Evolutionary conservation across 2,888 invertebrate species (phyloP).

Genomic region (Cecidostiba fungosa): DNA sequence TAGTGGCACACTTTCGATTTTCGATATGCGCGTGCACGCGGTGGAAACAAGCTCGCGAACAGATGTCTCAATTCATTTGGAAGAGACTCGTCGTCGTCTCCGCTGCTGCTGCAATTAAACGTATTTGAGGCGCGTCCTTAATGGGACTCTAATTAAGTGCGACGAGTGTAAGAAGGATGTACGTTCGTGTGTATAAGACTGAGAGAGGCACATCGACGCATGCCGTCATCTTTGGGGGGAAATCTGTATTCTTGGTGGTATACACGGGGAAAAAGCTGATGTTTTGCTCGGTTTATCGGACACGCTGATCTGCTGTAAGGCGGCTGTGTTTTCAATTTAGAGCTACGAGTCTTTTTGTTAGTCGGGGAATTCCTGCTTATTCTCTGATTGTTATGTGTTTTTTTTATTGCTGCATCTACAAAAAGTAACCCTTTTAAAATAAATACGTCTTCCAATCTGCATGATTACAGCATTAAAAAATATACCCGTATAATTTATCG

Average conservation of each 20-base stretch:
- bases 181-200: not conserved
- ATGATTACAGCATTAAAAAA: not conserved
- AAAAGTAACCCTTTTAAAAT: too few relatives aligned
- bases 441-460: too few relatives aligned
- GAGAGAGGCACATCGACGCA: not conserved
- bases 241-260: not conserved
- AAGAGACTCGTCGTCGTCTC: not conserved
- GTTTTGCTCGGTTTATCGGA: constrained; percentile 19
- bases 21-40: constrained; percentile 23
- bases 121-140: constrained; percentile 1
- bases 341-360: not conserved
- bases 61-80: constrained; percentile 59
- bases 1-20: constrained; percentile 24
- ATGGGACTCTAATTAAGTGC: constrained; percentile 40
- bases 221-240: constrained; percentile 1
- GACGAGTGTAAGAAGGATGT: not conserved
- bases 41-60: constrained; percentile 30
- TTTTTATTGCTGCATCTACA: not conserved
- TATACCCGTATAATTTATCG: not conserved
- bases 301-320: not conserved
- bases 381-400: not conserved
- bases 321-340: constrained; percentile 27
- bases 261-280: not conserved
- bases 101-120: constrained; percentile 31
- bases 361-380: not conserved